These are phyloP conservation scores for Philhelius pedissequus DNA, from an alignment of 2,888 invertebrate genomes.

Conservation along the genomic window DNA sequence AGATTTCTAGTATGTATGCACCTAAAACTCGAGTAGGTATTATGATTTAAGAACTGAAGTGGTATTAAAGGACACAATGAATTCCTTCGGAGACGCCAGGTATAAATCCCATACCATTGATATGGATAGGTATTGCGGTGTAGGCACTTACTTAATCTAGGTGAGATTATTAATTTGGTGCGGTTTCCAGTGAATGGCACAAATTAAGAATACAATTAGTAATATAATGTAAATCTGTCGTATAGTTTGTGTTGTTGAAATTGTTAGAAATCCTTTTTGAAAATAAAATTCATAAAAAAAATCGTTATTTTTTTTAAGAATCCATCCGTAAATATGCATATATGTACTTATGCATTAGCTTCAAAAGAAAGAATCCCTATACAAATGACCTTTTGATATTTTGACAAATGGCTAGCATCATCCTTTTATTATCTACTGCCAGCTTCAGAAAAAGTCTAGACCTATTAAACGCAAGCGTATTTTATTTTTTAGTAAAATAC, in stretches of 20 bases:
- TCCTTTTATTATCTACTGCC: too few relatives aligned
- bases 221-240: conserved; percentile 54
- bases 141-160: conserved; percentile 29
- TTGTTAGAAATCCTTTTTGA: background rate
- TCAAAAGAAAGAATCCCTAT: background rate
- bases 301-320: background rate
- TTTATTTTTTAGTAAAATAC: too few relatives aligned
- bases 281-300: background rate
- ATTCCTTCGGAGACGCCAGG: conserved; percentile 33
- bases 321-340: background rate
- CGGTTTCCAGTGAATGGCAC: conserved; percentile 28
- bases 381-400: too few relatives aligned
- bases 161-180: conserved; percentile 42
- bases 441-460: too few relatives aligned
- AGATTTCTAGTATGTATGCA: background rate
- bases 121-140: background rate
- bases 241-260: background rate
- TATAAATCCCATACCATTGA: background rate
- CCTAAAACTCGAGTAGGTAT: conserved; percentile 1
- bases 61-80: conserved; percentile 31
- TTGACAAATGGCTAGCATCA: too few relatives aligned
- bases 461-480: too few relatives aligned
- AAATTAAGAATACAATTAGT: conserved; percentile 51
- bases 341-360: background rate
- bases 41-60: conserved; percentile 37